These are phyloP conservation scores for Exaiptasia diaphana DNA, from an alignment of 64 coral and sea anemone genomes.

Conservation along the genomic window DNA sequence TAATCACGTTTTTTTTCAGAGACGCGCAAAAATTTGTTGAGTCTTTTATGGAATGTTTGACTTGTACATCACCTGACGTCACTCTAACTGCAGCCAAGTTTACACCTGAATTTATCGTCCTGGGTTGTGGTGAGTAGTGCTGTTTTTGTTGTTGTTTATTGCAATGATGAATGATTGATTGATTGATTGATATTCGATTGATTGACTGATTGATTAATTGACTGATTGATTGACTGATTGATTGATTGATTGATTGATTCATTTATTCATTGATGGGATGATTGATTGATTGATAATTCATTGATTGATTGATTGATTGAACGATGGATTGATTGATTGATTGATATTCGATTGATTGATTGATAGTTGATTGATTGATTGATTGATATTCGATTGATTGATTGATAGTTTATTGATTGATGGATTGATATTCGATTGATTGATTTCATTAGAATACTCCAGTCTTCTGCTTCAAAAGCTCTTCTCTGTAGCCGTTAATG, in stretches of 20 bases:
- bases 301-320: background rate
- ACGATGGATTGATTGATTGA: no score
- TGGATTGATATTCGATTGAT: no score
- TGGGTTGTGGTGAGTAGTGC: conserved; percentile 54
- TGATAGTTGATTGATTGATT: no score
- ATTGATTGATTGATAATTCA: background rate
- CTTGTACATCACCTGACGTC: conserved; percentile 53
- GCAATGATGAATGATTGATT: background rate
- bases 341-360: no score
- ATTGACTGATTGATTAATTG: no score
- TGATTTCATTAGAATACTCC: conserved; percentile 79
- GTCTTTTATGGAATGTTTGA: conserved; percentile 83
- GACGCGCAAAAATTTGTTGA: conserved; percentile 73
- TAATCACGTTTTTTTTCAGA: conserved; percentile 8
- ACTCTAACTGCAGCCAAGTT: conserved; percentile 70
- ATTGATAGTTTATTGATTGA: no score
- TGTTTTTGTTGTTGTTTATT: background rate
- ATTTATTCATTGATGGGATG: background rate
- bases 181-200: background rate
- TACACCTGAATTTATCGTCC: conserved; percentile 77
- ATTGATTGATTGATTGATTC: no score
- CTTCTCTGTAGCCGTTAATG: conserved; percentile 76
- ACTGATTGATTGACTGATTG: no score
- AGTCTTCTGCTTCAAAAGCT: conserved; percentile 71
- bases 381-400: no score